Percentiles rank a stretch among this genome's conserved stretches.
Conservation (phyloP, 2,113 vertebrate species). For the Nanger granti region DNA sequence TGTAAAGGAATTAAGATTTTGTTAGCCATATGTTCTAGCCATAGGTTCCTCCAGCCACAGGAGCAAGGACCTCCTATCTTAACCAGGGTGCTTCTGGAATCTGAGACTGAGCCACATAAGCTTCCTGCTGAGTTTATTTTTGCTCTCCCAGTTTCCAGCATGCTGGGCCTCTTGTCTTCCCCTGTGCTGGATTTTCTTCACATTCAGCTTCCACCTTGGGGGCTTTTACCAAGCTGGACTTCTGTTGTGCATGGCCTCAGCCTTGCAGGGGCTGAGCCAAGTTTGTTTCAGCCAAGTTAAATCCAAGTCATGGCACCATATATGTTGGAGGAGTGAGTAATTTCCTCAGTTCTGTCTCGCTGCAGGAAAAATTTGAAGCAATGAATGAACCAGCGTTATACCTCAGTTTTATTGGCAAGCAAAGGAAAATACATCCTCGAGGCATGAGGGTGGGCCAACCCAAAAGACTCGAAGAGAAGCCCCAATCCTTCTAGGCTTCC, state of each 20-base stretch:
- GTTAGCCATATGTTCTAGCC: not conserved
- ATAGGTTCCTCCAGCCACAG: not conserved
- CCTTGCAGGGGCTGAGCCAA: accelerated
- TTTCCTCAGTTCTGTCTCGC: not conserved
- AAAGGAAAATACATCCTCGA: not conserved
- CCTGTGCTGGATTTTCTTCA: not conserved
- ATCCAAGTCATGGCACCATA: not conserved
- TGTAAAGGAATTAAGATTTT: not conserved
- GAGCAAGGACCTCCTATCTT: not conserved
- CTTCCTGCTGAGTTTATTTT: not conserved
- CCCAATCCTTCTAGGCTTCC: not conserved
- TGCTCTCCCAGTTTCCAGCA: not conserved
- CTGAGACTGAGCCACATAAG: not conserved
- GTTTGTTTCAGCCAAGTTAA: not conserved
- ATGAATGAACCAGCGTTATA: not conserved
- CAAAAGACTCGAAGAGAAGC: not conserved
- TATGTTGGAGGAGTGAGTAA: not conserved
- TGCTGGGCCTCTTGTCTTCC: not conserved
- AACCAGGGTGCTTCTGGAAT: not conserved
- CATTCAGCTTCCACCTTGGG: not conserved
- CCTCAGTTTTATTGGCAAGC: not conserved
- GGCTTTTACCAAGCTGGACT: not conserved
- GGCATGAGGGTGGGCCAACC: not conserved
- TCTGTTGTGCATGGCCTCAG: not conserved
- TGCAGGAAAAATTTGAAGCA: not conserved